Conservation (phyloP, 2,888 invertebrate species). For the Anorthoa munda region DNA sequence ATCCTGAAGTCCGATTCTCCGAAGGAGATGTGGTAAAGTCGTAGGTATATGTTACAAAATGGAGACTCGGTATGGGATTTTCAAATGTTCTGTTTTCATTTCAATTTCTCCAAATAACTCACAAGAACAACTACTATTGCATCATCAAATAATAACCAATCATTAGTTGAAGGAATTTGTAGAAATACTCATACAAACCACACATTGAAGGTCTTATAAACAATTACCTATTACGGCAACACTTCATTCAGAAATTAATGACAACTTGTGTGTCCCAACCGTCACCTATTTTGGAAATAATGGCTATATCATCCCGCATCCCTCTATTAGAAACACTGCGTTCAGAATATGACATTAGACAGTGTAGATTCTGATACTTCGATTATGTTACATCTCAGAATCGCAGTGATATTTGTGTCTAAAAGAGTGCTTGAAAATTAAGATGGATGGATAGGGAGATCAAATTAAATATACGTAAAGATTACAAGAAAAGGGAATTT, state of each 20-base stretch:
- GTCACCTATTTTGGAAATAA: conserved; percentile 15
- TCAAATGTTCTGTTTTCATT: not conserved
- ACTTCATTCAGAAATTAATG: conserved; percentile 33
- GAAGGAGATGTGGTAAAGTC: not conserved
- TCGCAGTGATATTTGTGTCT: too few species aligned
- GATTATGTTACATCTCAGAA: too few species aligned
- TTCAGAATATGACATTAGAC: not conserved
- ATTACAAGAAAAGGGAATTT: too few species aligned
- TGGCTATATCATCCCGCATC: not conserved
- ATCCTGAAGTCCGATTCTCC: too few species aligned
- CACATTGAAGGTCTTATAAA: conserved; percentile 32
- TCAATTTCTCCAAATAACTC: not conserved
- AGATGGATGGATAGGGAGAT: too few species aligned
- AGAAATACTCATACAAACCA: conserved; percentile 28
- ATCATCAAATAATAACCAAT: conserved; percentile 2
- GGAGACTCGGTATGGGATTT: not conserved
- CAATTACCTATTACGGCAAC: conserved; percentile 37
- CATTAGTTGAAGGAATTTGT: conserved; percentile 39
- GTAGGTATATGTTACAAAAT: not conserved
- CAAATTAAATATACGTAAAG: too few species aligned
- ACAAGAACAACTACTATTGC: not conserved
- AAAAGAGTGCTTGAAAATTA: too few species aligned
- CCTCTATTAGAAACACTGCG: not conserved
- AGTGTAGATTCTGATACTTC: too few species aligned
- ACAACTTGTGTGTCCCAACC: conserved; percentile 11